Evolutionary conservation across 1,140 invertebrate species (phyloP), one percentile per base, ranked within the genome.

Genomic region (Calycopis cecrops): DNA sequence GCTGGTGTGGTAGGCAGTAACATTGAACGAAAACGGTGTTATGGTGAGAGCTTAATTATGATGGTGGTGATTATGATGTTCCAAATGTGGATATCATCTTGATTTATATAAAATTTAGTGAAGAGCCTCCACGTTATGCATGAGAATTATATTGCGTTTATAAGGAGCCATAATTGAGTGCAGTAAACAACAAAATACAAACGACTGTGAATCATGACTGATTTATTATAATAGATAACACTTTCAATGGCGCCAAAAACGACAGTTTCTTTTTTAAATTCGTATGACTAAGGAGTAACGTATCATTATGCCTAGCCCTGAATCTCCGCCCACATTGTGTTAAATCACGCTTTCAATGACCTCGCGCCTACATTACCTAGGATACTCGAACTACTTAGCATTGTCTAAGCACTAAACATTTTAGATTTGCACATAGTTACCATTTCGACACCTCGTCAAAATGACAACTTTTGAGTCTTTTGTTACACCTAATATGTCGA

Each of bases 291-390:
- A 44, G 40, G 12, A 14, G 14, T 44, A 44, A 44, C 40, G 40
- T 44, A 44, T 44, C n/a, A 44, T 44, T 44, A 44, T 40, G 16
- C 40, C 40, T 16, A 17, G 40, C 40, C 40, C 40, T 44, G 40
- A 44, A 16, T 14, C 40, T 9, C 12, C 40, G 40, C 40, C 40
- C 40, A 44, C 40, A 9, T 28, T 28, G 2, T 28, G 21, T 28
- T 28, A 28, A 16, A 16, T 16, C 40, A 44, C 12, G 40, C 40
- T 44, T 44, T 44, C 40, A 16, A 44, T 44, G 40, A 16, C 40
- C 40, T 44, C 40, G 40, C 40, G 40, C 40, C 40, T 44, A 44
- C 40, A 44, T 44, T 44, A 44, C 40, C 40, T 44, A 44, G 40
- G 14, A 16, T 9, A 44, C 12, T 44, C 40, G 0, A 17, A 44